Conservation (phyloP, 2,888 invertebrate genomes). For the Brachypalpus laphriformis region DNA sequence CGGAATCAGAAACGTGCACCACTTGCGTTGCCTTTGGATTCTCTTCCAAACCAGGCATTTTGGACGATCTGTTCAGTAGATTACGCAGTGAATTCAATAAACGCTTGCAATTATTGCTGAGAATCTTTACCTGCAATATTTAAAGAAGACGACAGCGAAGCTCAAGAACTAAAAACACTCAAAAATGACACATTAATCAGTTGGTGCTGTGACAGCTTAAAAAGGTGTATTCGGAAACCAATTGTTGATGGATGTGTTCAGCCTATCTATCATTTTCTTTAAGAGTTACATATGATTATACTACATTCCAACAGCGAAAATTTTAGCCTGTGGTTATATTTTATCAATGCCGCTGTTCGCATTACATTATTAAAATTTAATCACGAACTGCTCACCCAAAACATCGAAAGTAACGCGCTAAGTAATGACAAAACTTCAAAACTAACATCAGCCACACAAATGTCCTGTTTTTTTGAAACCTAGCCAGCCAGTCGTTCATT, state of each 20-base stretch:
- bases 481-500: too few relatives aligned
- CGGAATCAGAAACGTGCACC: conserved; percentile 13
- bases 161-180: background rate
- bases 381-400: too few relatives aligned
- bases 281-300: too few relatives aligned
- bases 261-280: too few relatives aligned
- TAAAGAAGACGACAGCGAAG: background rate
- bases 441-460: too few relatives aligned
- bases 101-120: background rate
- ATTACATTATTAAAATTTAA: too few relatives aligned
- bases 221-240: background rate
- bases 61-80: background rate
- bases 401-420: too few relatives aligned
- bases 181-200: background rate
- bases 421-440: too few relatives aligned
- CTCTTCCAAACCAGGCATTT: conserved; percentile 78
- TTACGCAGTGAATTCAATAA: background rate
- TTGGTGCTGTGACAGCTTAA: background rate
- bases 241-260: background rate
- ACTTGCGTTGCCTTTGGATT: conserved; percentile 64
- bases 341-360: too few relatives aligned
- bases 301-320: too few relatives aligned
- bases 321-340: too few relatives aligned
- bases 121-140: background rate
- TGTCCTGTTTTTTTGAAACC: too few relatives aligned